Evolutionary conservation across 2,797 vertebrate genomes (phyloP).

Genomic region (Macroramphosus scolopax): DNA sequence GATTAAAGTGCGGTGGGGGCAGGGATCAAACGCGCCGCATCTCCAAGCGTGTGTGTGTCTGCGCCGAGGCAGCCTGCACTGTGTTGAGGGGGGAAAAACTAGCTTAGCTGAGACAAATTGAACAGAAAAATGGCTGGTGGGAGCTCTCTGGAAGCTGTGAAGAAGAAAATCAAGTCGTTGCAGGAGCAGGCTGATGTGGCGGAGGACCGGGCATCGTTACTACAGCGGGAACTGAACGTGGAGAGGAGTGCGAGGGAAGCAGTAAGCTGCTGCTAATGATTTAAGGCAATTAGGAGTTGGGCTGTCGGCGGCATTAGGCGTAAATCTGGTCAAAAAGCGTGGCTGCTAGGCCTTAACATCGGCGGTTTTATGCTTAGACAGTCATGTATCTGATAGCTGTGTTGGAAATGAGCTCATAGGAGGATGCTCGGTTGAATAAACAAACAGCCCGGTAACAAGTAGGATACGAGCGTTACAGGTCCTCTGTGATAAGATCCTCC

Average conservation of each 20-base stretch:
- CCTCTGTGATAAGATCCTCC: slow-evolving; percentile 6
- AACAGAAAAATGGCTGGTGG: slow-evolving; percentile 81
- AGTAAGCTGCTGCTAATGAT: slow-evolving; percentile 78
- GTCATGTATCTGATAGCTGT: slow-evolving; percentile 3
- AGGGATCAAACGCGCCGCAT: slow-evolving; percentile 67
- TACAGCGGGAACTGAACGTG: slow-evolving; percentile 86
- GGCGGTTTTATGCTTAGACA: not conserved
- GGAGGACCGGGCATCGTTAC: slow-evolving; percentile 82
- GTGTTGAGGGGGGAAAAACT: slow-evolving; percentile 17
- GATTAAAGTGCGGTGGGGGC: slow-evolving; percentile 68
- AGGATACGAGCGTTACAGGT: slow-evolving; percentile 12
- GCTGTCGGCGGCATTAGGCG: slow-evolving; percentile 59
- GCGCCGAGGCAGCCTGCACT: slow-evolving; percentile 7
- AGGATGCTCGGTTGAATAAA: too few relatives aligned
- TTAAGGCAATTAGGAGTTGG: slow-evolving; percentile 68
- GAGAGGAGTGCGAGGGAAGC: slow-evolving; percentile 85
- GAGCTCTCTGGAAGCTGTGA: slow-evolving; percentile 90
- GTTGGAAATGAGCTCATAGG: slow-evolving; percentile 20
- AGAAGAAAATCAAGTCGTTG: slow-evolving; percentile 90
- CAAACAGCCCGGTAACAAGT: slow-evolving; percentile 8
- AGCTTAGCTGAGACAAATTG: slow-evolving; percentile 29
- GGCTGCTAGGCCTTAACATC: slow-evolving; percentile 50
- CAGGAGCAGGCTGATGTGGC: slow-evolving; percentile 89
- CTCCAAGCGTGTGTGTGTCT: slow-evolving; percentile 21
- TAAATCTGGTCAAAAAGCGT: slow-evolving; percentile 65